Evolutionary conservation across 64 coral and sea anemone genomes (phyloP).

Genomic region (Trachythela sp.): DNA sequence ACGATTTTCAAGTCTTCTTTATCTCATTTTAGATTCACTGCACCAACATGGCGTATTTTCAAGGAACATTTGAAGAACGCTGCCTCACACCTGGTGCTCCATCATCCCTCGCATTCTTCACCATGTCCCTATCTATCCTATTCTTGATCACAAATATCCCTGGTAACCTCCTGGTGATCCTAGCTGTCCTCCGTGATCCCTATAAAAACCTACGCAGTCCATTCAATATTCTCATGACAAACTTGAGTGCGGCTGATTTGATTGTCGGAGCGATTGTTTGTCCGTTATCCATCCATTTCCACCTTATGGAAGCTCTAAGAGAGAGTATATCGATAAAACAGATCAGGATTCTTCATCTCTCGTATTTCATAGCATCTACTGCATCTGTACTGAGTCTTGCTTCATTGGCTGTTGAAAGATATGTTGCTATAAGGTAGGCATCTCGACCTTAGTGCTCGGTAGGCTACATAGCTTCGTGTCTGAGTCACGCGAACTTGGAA

Average conservation of each 20-base stretch:
- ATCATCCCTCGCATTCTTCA: constrained; percentile 56
- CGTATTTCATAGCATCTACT: constrained; percentile 60
- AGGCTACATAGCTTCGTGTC: no score
- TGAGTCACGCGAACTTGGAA: no score
- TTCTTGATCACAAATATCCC: constrained; percentile 43
- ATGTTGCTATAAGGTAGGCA: constrained; percentile 46
- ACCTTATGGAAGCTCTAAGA: constrained; percentile 32
- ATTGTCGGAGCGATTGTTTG: constrained; percentile 50
- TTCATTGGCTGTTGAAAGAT: constrained; percentile 7
- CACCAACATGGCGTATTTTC: not conserved
- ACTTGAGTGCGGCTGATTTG: constrained; percentile 56
- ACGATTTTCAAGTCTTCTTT: no score
- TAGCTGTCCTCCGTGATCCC: constrained; percentile 46
- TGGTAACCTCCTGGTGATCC: constrained; percentile 58
- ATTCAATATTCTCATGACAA: constrained; percentile 62
- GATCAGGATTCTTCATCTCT: constrained; percentile 39
- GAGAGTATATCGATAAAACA: not conserved
- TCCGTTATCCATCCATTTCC: constrained; percentile 47
- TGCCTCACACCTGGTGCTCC: constrained; percentile 20
- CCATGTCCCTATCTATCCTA: constrained; percentile 42
- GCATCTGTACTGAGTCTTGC: constrained; percentile 62
- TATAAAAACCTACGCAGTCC: constrained; percentile 58
- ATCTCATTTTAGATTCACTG: no score
- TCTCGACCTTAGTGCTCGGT: no score
- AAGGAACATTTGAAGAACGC: constrained; percentile 1